These are phyloP conservation scores for Mystacides longicornis DNA, from an alignment of 2,888 invertebrate species.

Conservation along the genomic window DNA sequence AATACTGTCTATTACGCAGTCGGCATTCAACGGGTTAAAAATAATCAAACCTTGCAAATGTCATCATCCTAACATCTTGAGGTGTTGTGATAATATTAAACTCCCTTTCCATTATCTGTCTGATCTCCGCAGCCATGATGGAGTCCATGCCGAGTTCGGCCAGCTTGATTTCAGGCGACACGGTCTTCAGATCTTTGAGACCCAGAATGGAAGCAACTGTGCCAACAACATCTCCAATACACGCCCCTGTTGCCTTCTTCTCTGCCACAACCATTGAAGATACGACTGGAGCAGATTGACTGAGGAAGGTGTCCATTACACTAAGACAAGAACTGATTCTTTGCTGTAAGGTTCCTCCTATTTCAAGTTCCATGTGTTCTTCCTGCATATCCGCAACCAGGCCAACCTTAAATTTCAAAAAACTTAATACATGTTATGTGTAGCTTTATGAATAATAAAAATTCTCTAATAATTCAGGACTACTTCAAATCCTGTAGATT, in stretches of 20 bases:
- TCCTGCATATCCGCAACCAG: conserved; percentile 70
- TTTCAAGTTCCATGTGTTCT: conserved; percentile 59
- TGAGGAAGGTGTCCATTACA: conserved; percentile 66
- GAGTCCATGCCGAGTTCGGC: conserved; percentile 96
- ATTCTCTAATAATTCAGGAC: no score
- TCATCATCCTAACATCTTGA: conserved; percentile 76
- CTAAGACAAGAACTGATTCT: conserved; percentile 74
- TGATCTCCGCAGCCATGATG: conserved; percentile 94
- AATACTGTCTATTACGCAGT: no score
- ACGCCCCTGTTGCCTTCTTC: conserved; percentile 56
- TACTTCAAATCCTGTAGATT: no score
- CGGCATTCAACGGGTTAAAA: no score
- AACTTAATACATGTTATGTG: no score
- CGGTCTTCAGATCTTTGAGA: conserved; percentile 61
- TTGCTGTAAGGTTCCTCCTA: conserved; percentile 79
- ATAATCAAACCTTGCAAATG: conserved; percentile 68
- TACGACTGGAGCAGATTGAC: conserved; percentile 58
- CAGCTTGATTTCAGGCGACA: conserved; percentile 63
- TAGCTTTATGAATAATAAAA: no score
- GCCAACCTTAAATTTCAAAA: conserved; percentile 55
- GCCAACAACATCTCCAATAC: conserved; percentile 61
- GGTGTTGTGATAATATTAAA: conserved; percentile 81
- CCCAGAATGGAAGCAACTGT: conserved; percentile 64
- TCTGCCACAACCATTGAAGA: conserved; percentile 84
- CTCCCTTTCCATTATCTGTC: conserved; percentile 83